A percentile compares a stretch with the other conserved stretches of the same genome.
Conservation (phyloP, 2,113 vertebrate genomes). For the Piliocolobus tephrosceles region DNA sequence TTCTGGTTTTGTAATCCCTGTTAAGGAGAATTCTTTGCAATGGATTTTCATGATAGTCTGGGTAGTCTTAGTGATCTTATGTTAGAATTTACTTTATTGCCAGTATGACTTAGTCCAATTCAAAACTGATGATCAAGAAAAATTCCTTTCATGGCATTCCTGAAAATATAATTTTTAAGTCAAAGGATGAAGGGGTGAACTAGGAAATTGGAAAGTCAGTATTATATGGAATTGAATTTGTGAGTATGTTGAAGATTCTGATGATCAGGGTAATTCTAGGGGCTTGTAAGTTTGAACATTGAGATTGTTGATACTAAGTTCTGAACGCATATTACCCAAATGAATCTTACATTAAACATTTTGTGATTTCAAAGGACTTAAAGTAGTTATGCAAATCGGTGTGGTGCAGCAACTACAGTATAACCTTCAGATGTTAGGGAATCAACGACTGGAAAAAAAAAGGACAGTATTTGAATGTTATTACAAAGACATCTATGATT, state of each 20-base stretch:
- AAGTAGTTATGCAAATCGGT: not conserved
- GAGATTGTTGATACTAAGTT: not conserved
- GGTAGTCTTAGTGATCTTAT: not conserved
- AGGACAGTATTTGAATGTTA: not conserved
- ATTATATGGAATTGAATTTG: not conserved
- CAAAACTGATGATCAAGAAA: not conserved
- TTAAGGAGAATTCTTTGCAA: not conserved
- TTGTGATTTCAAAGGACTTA: not conserved
- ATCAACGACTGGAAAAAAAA: not conserved
- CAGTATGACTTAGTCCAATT: too few species aligned
- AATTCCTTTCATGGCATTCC: not conserved
- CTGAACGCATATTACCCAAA: too few species aligned
- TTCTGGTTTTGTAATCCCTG: not conserved
- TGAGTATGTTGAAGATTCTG: not conserved
- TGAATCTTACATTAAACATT: not conserved
- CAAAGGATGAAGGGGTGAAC: too few species aligned
- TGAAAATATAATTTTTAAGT: not conserved
- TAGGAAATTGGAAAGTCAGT: not conserved
- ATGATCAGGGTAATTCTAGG: not conserved
- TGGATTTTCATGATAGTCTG: not conserved
- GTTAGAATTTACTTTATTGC: not conserved
- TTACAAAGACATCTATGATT: too few species aligned
- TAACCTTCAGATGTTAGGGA: not conserved
- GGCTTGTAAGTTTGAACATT: not conserved
- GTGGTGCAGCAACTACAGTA: too few species aligned